Evolutionary conservation across 2,113 vertebrate genomes (phyloP).

Genomic region (Eclectus roratus): DNA sequence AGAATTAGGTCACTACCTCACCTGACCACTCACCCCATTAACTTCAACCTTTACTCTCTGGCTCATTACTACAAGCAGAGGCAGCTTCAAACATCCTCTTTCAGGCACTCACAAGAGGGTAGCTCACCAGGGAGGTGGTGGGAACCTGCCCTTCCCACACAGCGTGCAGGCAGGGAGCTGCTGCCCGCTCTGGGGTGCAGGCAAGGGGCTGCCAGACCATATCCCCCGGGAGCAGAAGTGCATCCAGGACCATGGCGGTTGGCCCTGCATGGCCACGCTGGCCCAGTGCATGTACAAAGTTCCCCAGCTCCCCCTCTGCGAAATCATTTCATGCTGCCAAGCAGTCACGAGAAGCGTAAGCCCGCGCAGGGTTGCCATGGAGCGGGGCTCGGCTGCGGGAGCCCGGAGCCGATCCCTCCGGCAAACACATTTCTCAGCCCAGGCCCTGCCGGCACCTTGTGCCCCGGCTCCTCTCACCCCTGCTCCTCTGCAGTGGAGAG

Average conservation of each 20-base stretch:
- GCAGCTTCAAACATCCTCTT: not conserved
- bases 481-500: not conserved
- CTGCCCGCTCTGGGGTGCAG: accelerated
- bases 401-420: not conserved
- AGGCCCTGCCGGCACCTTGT: not conserved
- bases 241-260: constrained; percentile 20
- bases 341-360: constrained; percentile 62
- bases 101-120: accelerated
- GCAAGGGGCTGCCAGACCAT: not conserved
- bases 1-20: constrained; percentile 55
- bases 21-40: constrained; percentile 35
- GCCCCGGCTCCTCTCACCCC: not conserved
- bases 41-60: constrained; percentile 48
- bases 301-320: constrained; percentile 45
- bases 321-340: constrained; percentile 67
- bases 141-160: not conserved
- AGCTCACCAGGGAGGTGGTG: not conserved
- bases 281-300: not conserved
- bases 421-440: not conserved
- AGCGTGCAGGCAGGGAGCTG: accelerated
- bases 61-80: not conserved
- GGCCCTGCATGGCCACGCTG: not conserved
- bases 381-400: constrained; percentile 39
- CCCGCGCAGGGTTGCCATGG: constrained; percentile 49
- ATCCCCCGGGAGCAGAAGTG: not conserved